Evolutionary conservation across 2,888 invertebrate genomes (phyloP).

Genomic region (Euzetes globulus): DNA sequence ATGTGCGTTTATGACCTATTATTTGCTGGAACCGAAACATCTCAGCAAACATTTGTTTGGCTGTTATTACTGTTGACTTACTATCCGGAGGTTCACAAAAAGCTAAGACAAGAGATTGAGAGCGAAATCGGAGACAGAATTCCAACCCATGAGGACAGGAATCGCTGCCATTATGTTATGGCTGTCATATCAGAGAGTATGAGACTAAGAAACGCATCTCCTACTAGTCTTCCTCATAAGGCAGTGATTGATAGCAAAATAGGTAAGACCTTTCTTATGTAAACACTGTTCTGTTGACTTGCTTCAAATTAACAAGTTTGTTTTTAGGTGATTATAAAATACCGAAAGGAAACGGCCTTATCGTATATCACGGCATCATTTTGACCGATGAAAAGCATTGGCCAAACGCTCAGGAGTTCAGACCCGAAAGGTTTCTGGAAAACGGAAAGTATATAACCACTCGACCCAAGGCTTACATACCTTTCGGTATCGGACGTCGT

Average conservation of each 20-base stretch:
- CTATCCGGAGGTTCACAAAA: constrained; percentile 3
- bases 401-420: constrained; percentile 4
- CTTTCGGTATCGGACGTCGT: constrained; percentile 23
- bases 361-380: not conserved
- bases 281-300: too few species aligned
- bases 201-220: not conserved
- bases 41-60: constrained; percentile 9
- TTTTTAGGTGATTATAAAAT: not conserved
- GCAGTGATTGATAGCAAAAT: not conserved
- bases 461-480: not conserved
- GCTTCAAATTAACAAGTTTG: too few species aligned
- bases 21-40: constrained; percentile 27
- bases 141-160: not conserved
- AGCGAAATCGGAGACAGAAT: not conserved
- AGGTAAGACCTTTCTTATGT: too few species aligned
- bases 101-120: constrained; percentile 4
- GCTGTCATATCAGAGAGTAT: constrained; percentile 5
- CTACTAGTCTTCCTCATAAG: not conserved
- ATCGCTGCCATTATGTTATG: not conserved
- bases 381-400: not conserved
- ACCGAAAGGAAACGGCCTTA: not conserved
- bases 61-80: not conserved
- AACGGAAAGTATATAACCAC: not conserved
- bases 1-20: not conserved
- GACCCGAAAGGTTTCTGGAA: constrained; percentile 12